A percentile compares a stretch with the other conserved stretches of the same genome.
Conservation (phyloP, 2,113 vertebrate species). For the Nothocercus nigrocapillus region DNA sequence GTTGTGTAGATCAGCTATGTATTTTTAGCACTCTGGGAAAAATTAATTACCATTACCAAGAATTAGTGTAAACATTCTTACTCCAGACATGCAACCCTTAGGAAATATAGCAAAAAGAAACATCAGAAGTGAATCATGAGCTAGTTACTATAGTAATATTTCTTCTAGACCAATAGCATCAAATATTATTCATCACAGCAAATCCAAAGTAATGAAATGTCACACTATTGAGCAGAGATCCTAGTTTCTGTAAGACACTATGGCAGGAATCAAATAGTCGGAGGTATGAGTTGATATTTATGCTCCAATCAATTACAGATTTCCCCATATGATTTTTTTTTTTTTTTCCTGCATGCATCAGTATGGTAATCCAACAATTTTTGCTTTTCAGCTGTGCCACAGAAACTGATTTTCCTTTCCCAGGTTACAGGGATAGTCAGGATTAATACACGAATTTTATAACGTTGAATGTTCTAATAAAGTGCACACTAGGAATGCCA, state of each 20-base stretch:
- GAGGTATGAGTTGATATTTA: background rate
- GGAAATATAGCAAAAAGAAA: slow-evolving; percentile 9
- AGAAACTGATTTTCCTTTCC: slow-evolving; percentile 38
- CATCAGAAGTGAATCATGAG: slow-evolving; percentile 39
- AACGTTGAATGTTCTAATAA: slow-evolving; percentile 60
- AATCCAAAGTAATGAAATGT: slow-evolving; percentile 38
- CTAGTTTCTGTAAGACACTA: slow-evolving; percentile 1
- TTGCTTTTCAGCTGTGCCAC: background rate
- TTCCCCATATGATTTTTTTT: background rate
- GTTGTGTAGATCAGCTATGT: slow-evolving; percentile 12
- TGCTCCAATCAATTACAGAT: background rate
- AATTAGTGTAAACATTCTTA: slow-evolving; percentile 60
- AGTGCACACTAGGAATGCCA: slow-evolving; percentile 50
- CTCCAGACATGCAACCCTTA: slow-evolving; percentile 33
- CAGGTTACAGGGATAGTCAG: background rate
- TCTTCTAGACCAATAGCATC: slow-evolving; percentile 21
- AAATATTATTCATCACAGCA: background rate
- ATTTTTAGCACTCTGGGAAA: background rate
- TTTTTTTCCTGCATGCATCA: background rate
- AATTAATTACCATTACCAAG: slow-evolving; percentile 23
- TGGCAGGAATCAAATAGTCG: background rate
- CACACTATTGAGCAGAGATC: slow-evolving; percentile 24
- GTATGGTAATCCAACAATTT: slow-evolving; percentile 32
- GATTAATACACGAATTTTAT: slow-evolving; percentile 36
- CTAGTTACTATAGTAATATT: slow-evolving; percentile 56